Evolutionary conservation across 2,888 invertebrate genomes (phyloP), one percentile per base, ranked within the genome.

Genomic region (Polylopha cassiicola): DNA sequence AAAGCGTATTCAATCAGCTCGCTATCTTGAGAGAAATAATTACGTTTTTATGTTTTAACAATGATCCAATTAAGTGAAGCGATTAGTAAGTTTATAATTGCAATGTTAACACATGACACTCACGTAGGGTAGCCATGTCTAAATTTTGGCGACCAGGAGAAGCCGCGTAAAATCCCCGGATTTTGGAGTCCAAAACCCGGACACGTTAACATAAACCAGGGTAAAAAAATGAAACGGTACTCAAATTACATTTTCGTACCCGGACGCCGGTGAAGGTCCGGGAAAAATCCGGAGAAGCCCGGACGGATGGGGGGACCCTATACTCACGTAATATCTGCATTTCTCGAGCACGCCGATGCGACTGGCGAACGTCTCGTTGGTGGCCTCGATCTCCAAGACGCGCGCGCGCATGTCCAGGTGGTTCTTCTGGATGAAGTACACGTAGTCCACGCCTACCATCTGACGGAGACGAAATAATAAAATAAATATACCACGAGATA

Each of bases 361-460:
- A 34, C 88, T 85, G 8, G 95, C 87, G 77, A 97, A 98, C 61
- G 95, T 95, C 76, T 98, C 97, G 74, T 98, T 98, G 46, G 89
- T 91, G 10, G 97, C 97, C 76, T 96, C 95, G 64, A 98, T 98
- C 73, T 91, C 91, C 47, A 98, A 87, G 29, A 91, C 89, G 37
- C 95, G 89, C 52, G 88, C 89, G 53, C 91, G 87, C 51, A 93
- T 86, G 72, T 98, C 94, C 60, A 97, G 81, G 50, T 89, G 89
- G 78, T 98, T 98, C 75, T 91, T 94, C 85, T 98, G 98, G 53
- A 94, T 90, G 80, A 98, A 98, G 74, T 90, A 93, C 20, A 97
- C 91, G 78, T 89, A 91, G 69, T 98, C 97, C 14, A 97, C 95
- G 37, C 97, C 97, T 59, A 95, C 94, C 66, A 98, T 91, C 94